Percentiles rank a stretch among this genome's conserved stretches.
Evolutionary conservation across 2,888 invertebrate genomes (phyloP).

Genomic region (Cetonia aurata): DNA sequence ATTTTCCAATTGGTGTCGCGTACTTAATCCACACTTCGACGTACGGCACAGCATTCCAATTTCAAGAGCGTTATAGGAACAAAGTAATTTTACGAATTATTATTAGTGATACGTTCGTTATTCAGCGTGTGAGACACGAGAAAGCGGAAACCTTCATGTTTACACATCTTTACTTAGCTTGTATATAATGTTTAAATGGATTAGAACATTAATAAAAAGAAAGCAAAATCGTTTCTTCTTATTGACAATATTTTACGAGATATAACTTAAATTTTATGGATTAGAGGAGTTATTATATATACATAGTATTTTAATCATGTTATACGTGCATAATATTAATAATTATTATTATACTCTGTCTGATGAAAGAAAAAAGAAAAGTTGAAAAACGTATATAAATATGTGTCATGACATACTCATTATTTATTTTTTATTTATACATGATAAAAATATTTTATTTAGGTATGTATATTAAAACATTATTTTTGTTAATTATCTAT

Average conservation of each 20-base stretch:
- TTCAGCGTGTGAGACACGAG: neutral
- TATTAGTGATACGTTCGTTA: neutral
- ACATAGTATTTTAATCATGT: constrained; percentile 30
- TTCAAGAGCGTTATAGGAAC: constrained; percentile 2
- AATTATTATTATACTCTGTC: neutral
- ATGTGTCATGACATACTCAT: constrained; percentile 36
- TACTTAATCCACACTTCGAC: neutral
- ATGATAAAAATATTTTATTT: constrained; percentile 33
- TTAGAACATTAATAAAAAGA: constrained; percentile 1
- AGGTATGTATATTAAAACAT: constrained; percentile 22
- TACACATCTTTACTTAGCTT: constrained; percentile 25
- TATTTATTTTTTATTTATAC: constrained; percentile 41
- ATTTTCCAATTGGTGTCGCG: too few species aligned
- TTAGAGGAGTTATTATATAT: neutral
- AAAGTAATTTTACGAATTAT: constrained; percentile 14
- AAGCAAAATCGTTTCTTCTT: constrained; percentile 24
- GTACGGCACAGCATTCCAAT: constrained; percentile 32
- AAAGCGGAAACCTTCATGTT: neutral
- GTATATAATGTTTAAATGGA: constrained; percentile 36
- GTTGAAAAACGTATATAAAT: neutral
- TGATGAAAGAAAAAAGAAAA: neutral
- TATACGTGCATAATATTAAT: constrained; percentile 9
- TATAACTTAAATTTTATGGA: constrained; percentile 25
- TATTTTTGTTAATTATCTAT: constrained; percentile 35
- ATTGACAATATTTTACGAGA: constrained; percentile 34